phyloP scores from a whole-genome alignment of 1,140 invertebrate genomes.

The Maconellicoccus hirsutus region DNA sequence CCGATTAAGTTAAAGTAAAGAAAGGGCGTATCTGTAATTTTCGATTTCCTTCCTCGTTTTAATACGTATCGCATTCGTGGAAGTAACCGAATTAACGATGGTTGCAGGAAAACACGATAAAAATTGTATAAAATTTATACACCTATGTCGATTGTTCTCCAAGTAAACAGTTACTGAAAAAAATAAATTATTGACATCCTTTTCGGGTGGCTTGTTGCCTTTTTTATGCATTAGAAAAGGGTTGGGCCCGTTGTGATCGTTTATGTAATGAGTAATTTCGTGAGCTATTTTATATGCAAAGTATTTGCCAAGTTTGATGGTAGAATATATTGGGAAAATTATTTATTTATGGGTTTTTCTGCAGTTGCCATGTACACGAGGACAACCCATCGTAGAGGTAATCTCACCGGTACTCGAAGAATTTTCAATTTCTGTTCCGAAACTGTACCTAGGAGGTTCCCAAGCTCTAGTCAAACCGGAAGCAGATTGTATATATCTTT shows the following conservation, averaged over 20 bases:
- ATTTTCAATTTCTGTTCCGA: neutral
- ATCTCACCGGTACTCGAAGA: neutral
- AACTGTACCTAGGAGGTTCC: conserved; percentile 6
- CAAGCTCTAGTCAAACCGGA: neutral
- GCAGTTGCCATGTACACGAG: neutral
- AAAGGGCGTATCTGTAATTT: neutral
- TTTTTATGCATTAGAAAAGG: too few species aligned
- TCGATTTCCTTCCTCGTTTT: neutral
- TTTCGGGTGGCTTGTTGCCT: too few species aligned
- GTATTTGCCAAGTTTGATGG: too few species aligned
- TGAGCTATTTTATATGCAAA: too few species aligned
- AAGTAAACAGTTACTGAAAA: neutral
- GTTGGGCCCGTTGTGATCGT: too few species aligned
- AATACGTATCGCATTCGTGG: neutral
- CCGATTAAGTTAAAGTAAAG: neutral
- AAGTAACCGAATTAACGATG: neutral
- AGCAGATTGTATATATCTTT: neutral
- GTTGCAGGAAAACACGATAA: neutral
- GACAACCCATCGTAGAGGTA: neutral
- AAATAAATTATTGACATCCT: neutral
- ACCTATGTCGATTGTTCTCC: neutral
- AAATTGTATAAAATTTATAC: neutral
- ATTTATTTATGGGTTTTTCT: neutral
- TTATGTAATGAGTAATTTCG: too few species aligned
- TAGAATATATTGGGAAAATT: too few species aligned